Conservation (phyloP, 2,888 invertebrate genomes). For the Pristionchus mayeri region DNA sequence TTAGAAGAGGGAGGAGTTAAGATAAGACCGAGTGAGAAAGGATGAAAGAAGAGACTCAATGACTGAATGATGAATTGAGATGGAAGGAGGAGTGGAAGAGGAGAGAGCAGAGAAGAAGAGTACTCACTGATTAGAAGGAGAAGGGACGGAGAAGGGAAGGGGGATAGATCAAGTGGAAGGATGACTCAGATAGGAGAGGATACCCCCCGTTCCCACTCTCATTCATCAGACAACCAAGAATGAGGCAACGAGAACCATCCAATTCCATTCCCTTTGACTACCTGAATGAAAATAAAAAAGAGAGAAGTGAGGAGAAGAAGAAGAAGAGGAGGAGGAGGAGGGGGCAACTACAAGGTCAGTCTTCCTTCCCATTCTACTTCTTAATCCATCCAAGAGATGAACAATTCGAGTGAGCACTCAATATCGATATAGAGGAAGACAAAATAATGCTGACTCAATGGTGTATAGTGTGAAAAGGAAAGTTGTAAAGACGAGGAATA, state of each 20-base stretch:
- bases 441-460: constrained; percentile 1
- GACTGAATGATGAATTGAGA: constrained; percentile 34
- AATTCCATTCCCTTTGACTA: constrained; percentile 18
- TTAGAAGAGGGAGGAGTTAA: constrained; percentile 25
- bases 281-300: constrained; percentile 3
- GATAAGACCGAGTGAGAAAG: constrained; percentile 8
- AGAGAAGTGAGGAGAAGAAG: background rate
- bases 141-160: background rate
- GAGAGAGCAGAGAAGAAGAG: background rate
- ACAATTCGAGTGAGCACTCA: background rate
- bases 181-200: background rate
- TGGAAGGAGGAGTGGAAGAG: background rate
- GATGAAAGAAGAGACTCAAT: constrained; percentile 41
- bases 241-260: constrained; percentile 22
- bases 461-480: background rate
- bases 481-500: background rate
- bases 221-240: constrained; percentile 20
- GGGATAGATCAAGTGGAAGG: constrained; percentile 35
- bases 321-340: background rate
- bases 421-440: background rate
- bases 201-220: background rate
- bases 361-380: background rate
- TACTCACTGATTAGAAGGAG: constrained; percentile 1
- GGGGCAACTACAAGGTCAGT: background rate
- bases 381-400: background rate